Evolutionary conservation across 2,888 invertebrate species (phyloP).

Genomic region (Ferrisia virgata): DNA sequence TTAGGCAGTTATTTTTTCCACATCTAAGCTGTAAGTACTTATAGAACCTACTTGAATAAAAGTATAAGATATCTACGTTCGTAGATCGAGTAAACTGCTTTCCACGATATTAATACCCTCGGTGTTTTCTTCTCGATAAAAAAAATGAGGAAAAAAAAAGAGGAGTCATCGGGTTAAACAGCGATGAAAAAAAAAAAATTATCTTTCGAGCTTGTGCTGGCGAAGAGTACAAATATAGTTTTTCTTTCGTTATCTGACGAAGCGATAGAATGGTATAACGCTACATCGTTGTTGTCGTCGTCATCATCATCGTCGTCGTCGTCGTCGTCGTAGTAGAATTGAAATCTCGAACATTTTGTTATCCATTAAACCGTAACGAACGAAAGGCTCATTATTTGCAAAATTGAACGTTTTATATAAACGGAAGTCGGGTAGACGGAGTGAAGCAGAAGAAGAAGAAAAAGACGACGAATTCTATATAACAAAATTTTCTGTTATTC

Average conservation of each 20-base stretch:
- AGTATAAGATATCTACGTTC: not conserved
- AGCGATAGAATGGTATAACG: not conserved
- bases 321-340: no score
- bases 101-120: not conserved
- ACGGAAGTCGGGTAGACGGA: not conserved
- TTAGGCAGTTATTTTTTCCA: not conserved
- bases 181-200: not conserved
- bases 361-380: slow-evolving; percentile 11
- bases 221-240: not conserved
- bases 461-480: not conserved
- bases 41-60: no score
- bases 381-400: slow-evolving; percentile 1
- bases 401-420: slow-evolving; percentile 8
- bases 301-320: no score
- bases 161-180: not conserved
- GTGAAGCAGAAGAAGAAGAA: not conserved
- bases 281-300: no score
- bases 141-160: not conserved
- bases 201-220: no score
- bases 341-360: not conserved
- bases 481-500: not conserved
- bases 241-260: not conserved
- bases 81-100: not conserved
- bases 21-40: no score
- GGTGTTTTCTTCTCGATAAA: not conserved